Conservation (phyloP, 2,113 vertebrate species). For the Otus sunia region DNA sequence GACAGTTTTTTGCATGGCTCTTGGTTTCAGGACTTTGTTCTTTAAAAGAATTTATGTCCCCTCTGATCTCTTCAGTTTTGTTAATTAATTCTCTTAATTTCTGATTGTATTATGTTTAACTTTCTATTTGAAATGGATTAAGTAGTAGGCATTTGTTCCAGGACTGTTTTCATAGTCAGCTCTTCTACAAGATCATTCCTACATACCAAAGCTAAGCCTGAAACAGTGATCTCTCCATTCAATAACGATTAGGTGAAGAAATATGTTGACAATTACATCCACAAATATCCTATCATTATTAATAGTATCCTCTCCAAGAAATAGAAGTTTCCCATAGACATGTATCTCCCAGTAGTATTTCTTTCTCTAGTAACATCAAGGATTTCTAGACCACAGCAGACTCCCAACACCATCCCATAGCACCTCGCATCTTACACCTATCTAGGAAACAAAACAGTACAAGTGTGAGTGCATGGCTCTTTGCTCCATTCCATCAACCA, state of each 20-base stretch:
- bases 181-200: not conserved
- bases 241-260: conserved; percentile 3
- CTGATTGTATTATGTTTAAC: not conserved
- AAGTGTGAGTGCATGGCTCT: not conserved
- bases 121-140: not conserved
- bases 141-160: not conserved
- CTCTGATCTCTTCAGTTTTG: not conserved
- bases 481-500: not conserved
- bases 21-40: not conserved
- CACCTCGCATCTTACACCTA: not conserved
- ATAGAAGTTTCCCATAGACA: conserved; percentile 9
- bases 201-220: not conserved
- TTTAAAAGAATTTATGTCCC: not conserved
- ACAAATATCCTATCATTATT: conserved; percentile 47
- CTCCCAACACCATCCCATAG: not conserved
- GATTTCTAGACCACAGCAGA: not conserved
- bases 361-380: not conserved
- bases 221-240: conserved; percentile 23
- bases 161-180: not conserved
- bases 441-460: not conserved
- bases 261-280: conserved; percentile 7
- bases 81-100: not conserved
- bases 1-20: not conserved
- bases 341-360: not conserved
- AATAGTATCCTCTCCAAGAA: conserved; percentile 6